Evolutionary conservation across 2,888 invertebrate genomes (phyloP), one percentile per base, ranked within the genome.

Genomic region (Eutolmus rufibarbis): DNA sequence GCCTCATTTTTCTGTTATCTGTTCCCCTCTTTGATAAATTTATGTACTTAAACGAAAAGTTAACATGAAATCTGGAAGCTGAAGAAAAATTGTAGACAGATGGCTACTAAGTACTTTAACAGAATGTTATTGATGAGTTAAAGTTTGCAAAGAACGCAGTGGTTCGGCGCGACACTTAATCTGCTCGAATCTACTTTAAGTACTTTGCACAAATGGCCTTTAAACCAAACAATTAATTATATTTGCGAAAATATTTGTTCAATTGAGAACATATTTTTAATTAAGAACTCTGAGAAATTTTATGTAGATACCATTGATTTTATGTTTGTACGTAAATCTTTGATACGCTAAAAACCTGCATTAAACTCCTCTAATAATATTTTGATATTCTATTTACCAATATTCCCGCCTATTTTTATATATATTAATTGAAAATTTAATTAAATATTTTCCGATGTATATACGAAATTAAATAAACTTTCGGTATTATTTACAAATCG

Each of bases 21-120:
- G 19, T 66, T 84, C 40, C 37, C 56, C 8, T 56, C 81, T 81
- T 57, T 40, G 87, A 82, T 66, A 56, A 78, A 84, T 88, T 85
- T 85, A 78, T 51, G 85, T 87, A 51, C 88, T 88, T 88, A 88
- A 66, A 57, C 37, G 66, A 43, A 85, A 87, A 88, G 88, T 87
- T 86, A 88, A 87, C 88, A 74, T 88, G 78, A 87, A 84, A 87
- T 87, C 84, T 87, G 84, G 78, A 43, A 76, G 88, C 74, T 57
- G 74, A 82, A 87, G 88, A 88, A 88, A 88, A 88, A 88, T 88
- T 76, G 37, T 56, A 84, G 81, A 87, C 88, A 88, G 87, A 87
- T 88, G 88, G 88, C 74, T 74, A 66, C 84, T 88, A 88, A 87
- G 88, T 88, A 78, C 74, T 76, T 88, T 74, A 31, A 34, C 34